Base-by-base conservation (phyloP, 1,140 invertebrate genomes). In the Hylaeus anthracinus region DNA sequence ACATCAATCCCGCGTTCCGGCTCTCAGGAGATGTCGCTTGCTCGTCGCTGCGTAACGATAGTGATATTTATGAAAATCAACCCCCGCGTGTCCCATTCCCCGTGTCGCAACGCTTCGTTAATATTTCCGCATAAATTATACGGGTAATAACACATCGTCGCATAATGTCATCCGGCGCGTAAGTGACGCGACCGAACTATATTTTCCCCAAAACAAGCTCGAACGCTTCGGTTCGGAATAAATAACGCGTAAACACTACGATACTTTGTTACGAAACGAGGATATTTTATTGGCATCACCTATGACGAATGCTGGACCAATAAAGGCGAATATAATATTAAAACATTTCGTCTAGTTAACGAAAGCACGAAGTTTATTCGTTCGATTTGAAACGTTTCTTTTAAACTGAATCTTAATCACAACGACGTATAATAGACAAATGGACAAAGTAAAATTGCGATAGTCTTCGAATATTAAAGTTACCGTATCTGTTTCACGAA, bases 91-190 rank as follows among this genome's bases (percentile, higher is more conserved):
- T 41, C n/a, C 37, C 60, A 39, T 63, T 63, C 60, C 26, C 60
- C 37, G 37, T 10, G 37, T 56, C 61, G 45, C 43, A 43, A 51
- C 37, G 61, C 55, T 55, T 55, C 10, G 48, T 63, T 55, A 63
- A 74, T 74, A 55, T 41, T n/a, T 39, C 63, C 72, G 58, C 39
- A 64, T 75, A 65, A 75, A 75, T 75, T 64, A 15, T 65, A 65
- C n/a, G 26, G 37, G 41, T 74, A 74, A 74, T 65, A 64, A 74
- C 43, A 41, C 60, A 51, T 41, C 15, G 2, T 6, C 60, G 12
- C 43, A 9, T 63, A 63, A 63, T 63, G 37, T 8, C 37, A 63
- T 63, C 37, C 60, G 5, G 37, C 9, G 60, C 37, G 12, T 63
- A 63, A 41, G 14, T 26, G 56, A 60, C 56, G n/a, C 26, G n/a